Conservation (phyloP, 2,113 vertebrate species). For the Herpetotheres cachinnans region DNA sequence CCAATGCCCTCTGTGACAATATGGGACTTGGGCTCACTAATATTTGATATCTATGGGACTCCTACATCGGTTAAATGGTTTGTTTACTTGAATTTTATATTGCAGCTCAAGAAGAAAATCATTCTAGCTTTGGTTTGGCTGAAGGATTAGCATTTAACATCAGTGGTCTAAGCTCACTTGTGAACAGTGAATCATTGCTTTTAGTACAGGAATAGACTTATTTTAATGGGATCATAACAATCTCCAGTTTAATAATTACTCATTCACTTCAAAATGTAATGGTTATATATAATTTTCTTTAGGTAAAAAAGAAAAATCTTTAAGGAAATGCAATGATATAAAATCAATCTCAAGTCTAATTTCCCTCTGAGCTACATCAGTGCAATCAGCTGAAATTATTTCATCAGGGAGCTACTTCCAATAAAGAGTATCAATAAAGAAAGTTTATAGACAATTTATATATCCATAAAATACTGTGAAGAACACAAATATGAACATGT, state of each 20-base stretch:
- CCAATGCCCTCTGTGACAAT: neutral
- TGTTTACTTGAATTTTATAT: neutral
- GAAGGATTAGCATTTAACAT: neutral
- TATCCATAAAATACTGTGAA: neutral
- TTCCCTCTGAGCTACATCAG: neutral
- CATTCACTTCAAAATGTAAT: slow-evolving; percentile 5
- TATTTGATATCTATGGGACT: neutral
- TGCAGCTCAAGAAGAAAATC: neutral
- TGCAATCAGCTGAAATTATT: neutral
- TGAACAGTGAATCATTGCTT: slow-evolving; percentile 25
- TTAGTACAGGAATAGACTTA: neutral
- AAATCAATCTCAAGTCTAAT: neutral
- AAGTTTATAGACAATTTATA: neutral
- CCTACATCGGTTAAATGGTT: neutral
- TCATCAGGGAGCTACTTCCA: neutral
- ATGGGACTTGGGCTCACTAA: neutral
- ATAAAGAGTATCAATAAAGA: neutral
- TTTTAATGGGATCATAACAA: slow-evolving; percentile 19
- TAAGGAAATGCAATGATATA: neutral
- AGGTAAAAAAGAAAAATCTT: neutral
- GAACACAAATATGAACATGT: neutral
- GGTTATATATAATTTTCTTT: neutral
- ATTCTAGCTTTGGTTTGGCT: neutral
- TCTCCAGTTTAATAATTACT: slow-evolving; percentile 32
- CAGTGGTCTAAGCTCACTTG: neutral